phyloP scores from a whole-genome alignment of 2,797 vertebrate species.

The Pseudocheirus occidentalis region DNA sequence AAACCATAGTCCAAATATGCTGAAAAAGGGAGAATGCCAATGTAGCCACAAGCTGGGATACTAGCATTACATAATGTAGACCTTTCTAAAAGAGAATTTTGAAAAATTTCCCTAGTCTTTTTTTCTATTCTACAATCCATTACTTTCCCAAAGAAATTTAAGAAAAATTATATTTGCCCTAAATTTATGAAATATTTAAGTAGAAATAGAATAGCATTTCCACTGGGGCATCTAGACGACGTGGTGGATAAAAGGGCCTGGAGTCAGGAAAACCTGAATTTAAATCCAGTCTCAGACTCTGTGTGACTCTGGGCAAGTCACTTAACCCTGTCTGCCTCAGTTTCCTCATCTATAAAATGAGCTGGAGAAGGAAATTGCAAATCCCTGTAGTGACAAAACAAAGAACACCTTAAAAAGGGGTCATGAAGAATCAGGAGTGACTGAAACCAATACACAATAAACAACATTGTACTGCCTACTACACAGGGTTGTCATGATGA shows the following conservation, averaged over 20 bases:
- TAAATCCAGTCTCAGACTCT: background rate
- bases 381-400: background rate
- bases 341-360: background rate
- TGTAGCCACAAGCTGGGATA: background rate
- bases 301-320: background rate
- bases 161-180: constrained; percentile 14
- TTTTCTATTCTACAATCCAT: background rate
- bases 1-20: background rate
- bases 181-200: constrained; percentile 16
- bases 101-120: background rate
- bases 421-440: background rate
- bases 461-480: background rate
- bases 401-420: background rate
- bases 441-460: background rate
- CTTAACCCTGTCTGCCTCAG: background rate
- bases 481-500: background rate
- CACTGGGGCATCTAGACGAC: background rate
- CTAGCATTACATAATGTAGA: background rate
- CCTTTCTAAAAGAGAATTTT: background rate
- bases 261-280: background rate
- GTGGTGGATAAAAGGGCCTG: background rate
- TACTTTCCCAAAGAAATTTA: background rate
- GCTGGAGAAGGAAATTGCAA: background rate
- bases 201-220: background rate
- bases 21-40: background rate